Base-by-base conservation (phyloP, 2,113 vertebrate species). In the Ceuthmochares aereus region DNA sequence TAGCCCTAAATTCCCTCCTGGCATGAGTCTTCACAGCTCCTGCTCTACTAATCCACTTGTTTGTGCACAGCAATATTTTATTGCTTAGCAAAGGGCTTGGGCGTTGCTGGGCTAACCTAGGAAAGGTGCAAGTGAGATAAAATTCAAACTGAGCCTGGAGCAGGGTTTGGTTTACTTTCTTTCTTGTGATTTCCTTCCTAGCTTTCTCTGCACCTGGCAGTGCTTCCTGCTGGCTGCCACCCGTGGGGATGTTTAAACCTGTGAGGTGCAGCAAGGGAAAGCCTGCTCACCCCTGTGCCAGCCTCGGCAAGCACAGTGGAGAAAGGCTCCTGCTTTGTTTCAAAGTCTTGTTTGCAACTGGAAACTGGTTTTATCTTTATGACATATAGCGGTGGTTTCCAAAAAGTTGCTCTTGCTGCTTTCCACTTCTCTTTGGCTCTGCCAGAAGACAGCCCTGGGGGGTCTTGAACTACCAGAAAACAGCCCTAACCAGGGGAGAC, bases 251-350 rank as follows among this genome's bases (percentile, higher is more conserved):
- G 22, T 21, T 55, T 43, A 47, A 43, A 56, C 21, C 52, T 40
- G 23, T 0, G 30, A 55, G 79, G 56, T 21, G 58, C 55, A 56
- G 52, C 1, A 3, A 74, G 88, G 80, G 64, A 27, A 64, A 47
- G 37, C 0, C 0, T 22, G 62, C 17, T 67, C 43, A 29, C 13
- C 58, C 30, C 37, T 1, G 29, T 58, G 60, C 45, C 90, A 79
- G 72, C 59, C 32, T 36, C 42, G 0, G 5, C 63, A 32, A 32
- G 55, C 4, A 4, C 0, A 0, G 45, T 2, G 1, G 12, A 60
- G 70, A 17, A 17, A 49, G 85, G 59, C 59, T 62, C 32, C 80
- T 76, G 43, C 52, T 76, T 27, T 4, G 8, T 42, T 36, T 43
- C 86, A 75, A 12, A 4, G 21, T 25, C 9, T 34, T 9, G 32